Base-by-base conservation (phyloP, 23 tunicate genomes). In the Trididemnum nubilum region DNA sequence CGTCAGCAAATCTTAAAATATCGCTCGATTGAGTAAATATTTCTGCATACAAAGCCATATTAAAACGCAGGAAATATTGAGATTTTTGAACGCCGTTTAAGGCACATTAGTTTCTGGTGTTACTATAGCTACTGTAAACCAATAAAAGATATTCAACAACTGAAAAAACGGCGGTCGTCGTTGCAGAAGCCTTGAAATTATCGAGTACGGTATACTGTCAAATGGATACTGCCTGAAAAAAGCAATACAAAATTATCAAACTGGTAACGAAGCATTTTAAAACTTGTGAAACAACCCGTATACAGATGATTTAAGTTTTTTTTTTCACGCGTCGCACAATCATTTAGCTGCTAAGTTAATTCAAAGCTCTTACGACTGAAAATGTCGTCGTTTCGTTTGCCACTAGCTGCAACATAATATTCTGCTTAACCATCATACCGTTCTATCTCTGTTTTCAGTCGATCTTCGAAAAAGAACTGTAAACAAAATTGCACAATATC, bases 1-100 rank as follows among this genome's bases (percentile, higher is more conserved):
- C 80, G 19, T 38, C 19, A 27, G 24, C 28, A 29, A 75, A 75
- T 40, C 80, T 75, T 3, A 61, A 72, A 72, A 33, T 72, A 34
- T 7, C 54, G 54, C 54, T 15, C 54, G 54, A 44, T 44, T 44
- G 15, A 44, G 12, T 44, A 7, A 44, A 44, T 44, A 44, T 44
- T 44, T 44, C 12, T 44, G 54, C 54, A 44, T 44, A 44, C 54
- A 15, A 44, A 44, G 54, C 54, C 15, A 15, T 44, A 44, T 44
- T 9, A 15, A 7, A 44, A 44, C 54, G 54, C 9, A 7, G 54
- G 9, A 44, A 44, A 44, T 44, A 15, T 44, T 15, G 15, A 44
- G 15, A 44, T 9, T 44, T 44, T 15, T 44, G n/a, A 44, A 44
- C 54, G 54, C 9, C 9, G 54, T 9, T 44, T 7, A 15, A 44